Base-by-base conservation (phyloP, 2,797 vertebrate genomes). In the Brotula barbata region DNA sequence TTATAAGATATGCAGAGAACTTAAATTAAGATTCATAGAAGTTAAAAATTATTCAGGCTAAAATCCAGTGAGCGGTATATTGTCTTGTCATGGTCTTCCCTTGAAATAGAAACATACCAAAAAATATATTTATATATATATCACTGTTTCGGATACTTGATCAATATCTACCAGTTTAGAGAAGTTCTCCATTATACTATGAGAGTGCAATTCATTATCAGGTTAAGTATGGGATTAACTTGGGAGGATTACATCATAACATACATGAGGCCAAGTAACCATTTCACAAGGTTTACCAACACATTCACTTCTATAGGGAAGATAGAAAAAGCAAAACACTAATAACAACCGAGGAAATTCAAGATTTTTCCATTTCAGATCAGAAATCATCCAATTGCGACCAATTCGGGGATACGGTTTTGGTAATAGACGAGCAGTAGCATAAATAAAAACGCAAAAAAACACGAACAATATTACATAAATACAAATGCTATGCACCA, bases 401-500 rank as follows among this genome's bases (percentile, higher is more conserved):
- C 77, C 19, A 72, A 89, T 89, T 83, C 75, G 88, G 82, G 87
- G 89, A 89, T 75, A 89, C n/a, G 74, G 73, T 88, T 90, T 90
- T 90, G 88, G 85, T 89, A 89, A 87, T 88, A 87, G 71, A 90
- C 90, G 88, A 91, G 89, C 89, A 90, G 89, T 91, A 90, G 89
- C 90, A 92, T 93, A 93, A 92, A 93, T 92, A 90, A 90, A n/a
- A 85, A 84, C 68, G 62, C 75, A 80, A 75, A 80, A 81, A 79
- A 87, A 85, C 75, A 89, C 62, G 56, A 88, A 88, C 81, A 90
- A 89, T 88, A 85, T 89, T 88, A 91, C 89, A 92, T 92, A 90
- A 91, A 92, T 90, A 92, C 86, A 91, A 90, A 90, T 83, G 88
- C 89, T 90, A 90, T 86, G 89, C 89, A 92, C 89, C 89, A 79